Evolutionary conservation across 2,797 vertebrate genomes (phyloP).

Genomic region (Xiphophorus birchmanni): DNA sequence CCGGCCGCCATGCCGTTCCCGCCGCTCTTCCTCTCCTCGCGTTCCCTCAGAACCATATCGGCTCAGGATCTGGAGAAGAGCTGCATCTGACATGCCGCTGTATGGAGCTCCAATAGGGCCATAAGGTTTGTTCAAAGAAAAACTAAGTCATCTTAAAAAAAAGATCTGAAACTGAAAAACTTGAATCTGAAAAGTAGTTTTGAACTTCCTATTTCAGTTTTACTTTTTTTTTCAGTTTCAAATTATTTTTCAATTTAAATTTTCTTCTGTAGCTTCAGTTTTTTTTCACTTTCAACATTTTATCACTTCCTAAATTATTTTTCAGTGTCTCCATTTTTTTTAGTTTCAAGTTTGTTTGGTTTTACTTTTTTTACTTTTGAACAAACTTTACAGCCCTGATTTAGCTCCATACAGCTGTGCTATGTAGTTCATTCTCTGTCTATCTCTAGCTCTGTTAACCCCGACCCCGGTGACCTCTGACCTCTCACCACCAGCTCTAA

Average conservation of each 20-base stretch:
- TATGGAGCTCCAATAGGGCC: too few relatives aligned
- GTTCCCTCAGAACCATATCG: conserved; percentile 80
- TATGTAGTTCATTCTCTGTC: background rate
- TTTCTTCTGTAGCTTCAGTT: too few relatives aligned
- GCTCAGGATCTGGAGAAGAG: conserved; percentile 81
- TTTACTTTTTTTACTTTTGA: too few relatives aligned
- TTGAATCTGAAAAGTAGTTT: conserved; percentile 1
- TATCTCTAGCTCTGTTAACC: background rate
- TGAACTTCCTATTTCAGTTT: background rate
- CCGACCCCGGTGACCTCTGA: background rate
- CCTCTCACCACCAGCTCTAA: background rate
- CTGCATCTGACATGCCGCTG: conserved; percentile 60
- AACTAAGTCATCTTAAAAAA: too few relatives aligned
- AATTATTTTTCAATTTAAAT: too few relatives aligned
- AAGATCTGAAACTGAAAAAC: too few relatives aligned
- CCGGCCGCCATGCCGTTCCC: conserved; percentile 79
- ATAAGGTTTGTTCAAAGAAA: too few relatives aligned
- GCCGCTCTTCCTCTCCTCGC: conserved; percentile 77
- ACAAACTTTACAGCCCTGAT: too few relatives aligned
- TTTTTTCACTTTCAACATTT: background rate
- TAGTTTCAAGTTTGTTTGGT: too few relatives aligned
- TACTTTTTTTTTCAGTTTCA: too few relatives aligned
- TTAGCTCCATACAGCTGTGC: background rate
- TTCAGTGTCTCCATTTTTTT: too few relatives aligned
- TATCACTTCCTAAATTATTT: too few relatives aligned